Base-by-base conservation (phyloP, 2,797 vertebrate species). In the Cossypha dichroa region DNA sequence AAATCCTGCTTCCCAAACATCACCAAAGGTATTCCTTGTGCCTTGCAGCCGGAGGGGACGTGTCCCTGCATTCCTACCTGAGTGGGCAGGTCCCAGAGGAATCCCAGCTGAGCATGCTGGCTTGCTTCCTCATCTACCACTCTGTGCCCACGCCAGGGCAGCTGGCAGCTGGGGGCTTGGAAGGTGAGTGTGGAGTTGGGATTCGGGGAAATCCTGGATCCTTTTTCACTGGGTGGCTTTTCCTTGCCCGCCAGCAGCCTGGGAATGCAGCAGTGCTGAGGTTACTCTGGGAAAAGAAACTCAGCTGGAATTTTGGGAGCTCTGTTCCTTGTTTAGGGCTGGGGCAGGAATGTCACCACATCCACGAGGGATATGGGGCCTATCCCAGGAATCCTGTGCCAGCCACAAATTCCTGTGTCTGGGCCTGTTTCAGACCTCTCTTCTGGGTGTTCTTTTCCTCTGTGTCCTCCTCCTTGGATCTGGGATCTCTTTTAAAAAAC, bases 81-180 rank as follows among this genome's bases (percentile, higher is more conserved):
- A 98, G 94, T 1, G 98, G 98, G 7, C 98, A 98, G 95, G 94
- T 96, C 45, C 95, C 97, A 0, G 97, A 98, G 13, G 98, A 98
- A 25, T 60, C 96, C 4, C 98, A 98, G 54, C 97, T 98, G 31
- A 97, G 96, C 94, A 98, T 98, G 98, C 95, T 99, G 97, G 98
- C 99, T 66, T 99, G 98, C 94, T 99, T 99, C 96, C 98, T 99
- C 13, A 98, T 99, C 52, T 99, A 99, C 97, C 98, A 99, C 93
- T 99, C 99, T 0, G 98, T 99, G 87, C 99, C 99, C 3, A 98
- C 98, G 1, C 98, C 98, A 1, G 98, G 95, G 59, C 98, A 98
- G 93, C 97, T 98, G 85, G 95, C 97, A 1, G 93, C 97, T 9
- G 82, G 95, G 23, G 98, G 98, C 66, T 79, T 98, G 31, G 98